Evolutionary conservation across 2,888 invertebrate genomes (phyloP).

Genomic region (Standfussiana lucernea): DNA sequence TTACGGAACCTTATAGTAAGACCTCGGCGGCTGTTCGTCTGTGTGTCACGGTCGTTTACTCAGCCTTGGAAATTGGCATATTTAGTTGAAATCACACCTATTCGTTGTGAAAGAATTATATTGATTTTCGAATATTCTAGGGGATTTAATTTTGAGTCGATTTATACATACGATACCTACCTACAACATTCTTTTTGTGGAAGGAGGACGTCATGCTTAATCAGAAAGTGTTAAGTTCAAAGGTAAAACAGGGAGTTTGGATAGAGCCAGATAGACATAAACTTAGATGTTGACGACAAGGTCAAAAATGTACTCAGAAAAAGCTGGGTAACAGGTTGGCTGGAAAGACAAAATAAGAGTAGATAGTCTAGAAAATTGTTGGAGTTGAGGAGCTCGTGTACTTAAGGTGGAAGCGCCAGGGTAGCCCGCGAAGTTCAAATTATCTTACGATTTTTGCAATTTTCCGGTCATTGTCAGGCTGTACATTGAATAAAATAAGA

Average conservation of each 20-base stretch:
- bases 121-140: background rate
- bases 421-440: no score
- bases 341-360: background rate
- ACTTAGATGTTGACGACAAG: no score
- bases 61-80: slow-evolving; percentile 17
- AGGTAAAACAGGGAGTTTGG: no score
- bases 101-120: slow-evolving; percentile 1
- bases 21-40: background rate
- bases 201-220: background rate
- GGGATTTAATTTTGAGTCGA: background rate
- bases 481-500: no score
- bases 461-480: no score
- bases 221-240: no score
- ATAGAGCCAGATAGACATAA: no score
- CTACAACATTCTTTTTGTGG: background rate
- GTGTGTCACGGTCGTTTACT: slow-evolving; percentile 15
- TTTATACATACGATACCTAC: background rate
- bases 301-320: background rate
- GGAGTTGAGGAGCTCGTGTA: no score
- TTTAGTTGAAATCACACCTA: background rate
- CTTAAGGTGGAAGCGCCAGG: no score
- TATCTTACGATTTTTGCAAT: no score
- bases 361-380: no score
- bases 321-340: background rate
- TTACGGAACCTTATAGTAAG: slow-evolving; percentile 16